phyloP scores from a whole-genome alignment of 2,797 vertebrate species.

The Sternarchorhynchus goeldii region DNA sequence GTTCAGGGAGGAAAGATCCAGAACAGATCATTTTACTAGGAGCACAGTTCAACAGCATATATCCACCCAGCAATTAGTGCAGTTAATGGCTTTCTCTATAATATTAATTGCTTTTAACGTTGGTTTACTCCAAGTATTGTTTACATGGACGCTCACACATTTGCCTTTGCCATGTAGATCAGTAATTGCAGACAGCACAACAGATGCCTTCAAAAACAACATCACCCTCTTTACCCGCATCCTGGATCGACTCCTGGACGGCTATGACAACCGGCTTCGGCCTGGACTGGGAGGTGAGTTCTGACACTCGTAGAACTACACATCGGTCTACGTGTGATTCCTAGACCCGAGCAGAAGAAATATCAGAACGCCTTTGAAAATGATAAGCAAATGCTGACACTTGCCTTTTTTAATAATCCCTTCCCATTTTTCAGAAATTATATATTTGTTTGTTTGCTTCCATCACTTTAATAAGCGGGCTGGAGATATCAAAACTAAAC shows the following conservation, averaged over 20 bases:
- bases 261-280: conserved; percentile 97
- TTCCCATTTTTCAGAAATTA: too few species aligned
- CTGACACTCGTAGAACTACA: neutral
- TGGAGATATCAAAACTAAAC: neutral
- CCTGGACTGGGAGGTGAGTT: conserved; percentile 95
- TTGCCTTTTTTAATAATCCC: too few species aligned
- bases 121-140: neutral
- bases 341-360: neutral
- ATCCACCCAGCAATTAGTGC: too few species aligned
- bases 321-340: neutral
- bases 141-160: neutral
- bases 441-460: too few species aligned
- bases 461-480: too few species aligned
- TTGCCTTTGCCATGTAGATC: conserved; percentile 35
- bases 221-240: conserved; percentile 97
- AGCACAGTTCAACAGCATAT: too few species aligned
- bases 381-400: too few species aligned
- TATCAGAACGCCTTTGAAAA: too few species aligned
- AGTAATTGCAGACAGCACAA: conserved; percentile 51
- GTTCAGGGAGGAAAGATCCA: conserved; percentile 14
- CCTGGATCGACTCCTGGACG: conserved; percentile 96
- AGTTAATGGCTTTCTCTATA: neutral
- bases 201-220: conserved; percentile 94
- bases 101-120: neutral
- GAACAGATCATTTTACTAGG: too few species aligned